Conservation (phyloP, 2,888 invertebrate species). For the Antheraea yamamai region DNA sequence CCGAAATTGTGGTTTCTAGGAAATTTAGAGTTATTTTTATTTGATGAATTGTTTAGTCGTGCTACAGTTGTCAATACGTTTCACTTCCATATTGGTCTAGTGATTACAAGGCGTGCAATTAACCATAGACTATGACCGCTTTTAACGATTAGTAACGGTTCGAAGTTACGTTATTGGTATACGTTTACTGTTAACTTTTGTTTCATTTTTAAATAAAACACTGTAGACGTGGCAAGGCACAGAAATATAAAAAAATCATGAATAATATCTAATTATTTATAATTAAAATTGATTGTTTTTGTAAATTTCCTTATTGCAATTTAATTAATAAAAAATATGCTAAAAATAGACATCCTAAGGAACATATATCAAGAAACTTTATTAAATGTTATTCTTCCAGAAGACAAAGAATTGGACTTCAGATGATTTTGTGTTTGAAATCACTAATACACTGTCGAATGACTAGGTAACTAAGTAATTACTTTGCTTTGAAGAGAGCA, state of each 20-base stretch:
- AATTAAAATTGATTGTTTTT: background rate
- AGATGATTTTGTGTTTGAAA: no score
- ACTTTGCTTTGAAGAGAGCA: no score
- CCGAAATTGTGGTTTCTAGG: slow-evolving; percentile 60
- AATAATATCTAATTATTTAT: background rate
- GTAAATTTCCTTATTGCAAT: background rate
- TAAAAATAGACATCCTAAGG: no score
- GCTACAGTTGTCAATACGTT: slow-evolving; percentile 73
- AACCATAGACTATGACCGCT: slow-evolving; percentile 10
- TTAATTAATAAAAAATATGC: background rate
- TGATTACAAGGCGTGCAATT: slow-evolving; percentile 35
- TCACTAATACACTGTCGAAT: no score
- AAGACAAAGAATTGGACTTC: no score
- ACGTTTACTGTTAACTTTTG: slow-evolving; percentile 25
- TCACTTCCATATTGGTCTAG: slow-evolving; percentile 76
- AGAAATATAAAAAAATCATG: background rate
- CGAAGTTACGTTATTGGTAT: slow-evolving; percentile 16
- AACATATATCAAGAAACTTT: no score
- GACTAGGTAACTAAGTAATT: no score
- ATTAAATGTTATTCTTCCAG: no score
- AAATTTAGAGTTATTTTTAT: slow-evolving; percentile 68
- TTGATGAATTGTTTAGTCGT: slow-evolving; percentile 67
- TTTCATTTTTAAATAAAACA: background rate
- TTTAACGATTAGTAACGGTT: slow-evolving; percentile 6
- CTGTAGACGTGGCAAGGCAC: background rate